Conservation (phyloP, 1,140 invertebrate species). For the Nebria ingens region DNA sequence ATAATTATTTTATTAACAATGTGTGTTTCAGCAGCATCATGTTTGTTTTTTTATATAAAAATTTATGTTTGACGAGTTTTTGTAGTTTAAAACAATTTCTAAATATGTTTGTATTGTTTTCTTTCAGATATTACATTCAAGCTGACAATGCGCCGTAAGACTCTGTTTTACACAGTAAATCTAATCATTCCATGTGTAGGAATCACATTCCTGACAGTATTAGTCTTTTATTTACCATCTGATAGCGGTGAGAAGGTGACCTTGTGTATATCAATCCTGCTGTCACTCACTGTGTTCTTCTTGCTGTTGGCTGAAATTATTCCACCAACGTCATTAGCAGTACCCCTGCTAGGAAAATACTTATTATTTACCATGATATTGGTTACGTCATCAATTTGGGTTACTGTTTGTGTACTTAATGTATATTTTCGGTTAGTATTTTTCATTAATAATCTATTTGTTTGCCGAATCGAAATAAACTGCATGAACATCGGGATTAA, state of each 20-base stretch:
- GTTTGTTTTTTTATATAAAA: too few relatives aligned
- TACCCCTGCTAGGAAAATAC: slow-evolving; percentile 95
- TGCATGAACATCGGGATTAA: too few relatives aligned
- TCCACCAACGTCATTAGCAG: slow-evolving; percentile 91
- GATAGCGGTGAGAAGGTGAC: slow-evolving; percentile 92
- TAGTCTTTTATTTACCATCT: slow-evolving; percentile 93
- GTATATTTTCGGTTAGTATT: slow-evolving; percentile 87
- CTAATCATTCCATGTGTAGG: slow-evolving; percentile 84
- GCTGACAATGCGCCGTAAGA: slow-evolving; percentile 86
- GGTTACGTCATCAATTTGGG: slow-evolving; percentile 92
- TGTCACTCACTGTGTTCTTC: slow-evolving; percentile 98
- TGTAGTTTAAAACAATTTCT: too few relatives aligned
- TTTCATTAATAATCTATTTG: background rate
- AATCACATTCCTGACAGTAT: slow-evolving; percentile 84
- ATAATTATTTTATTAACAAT: too few relatives aligned
- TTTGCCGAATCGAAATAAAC: background rate
- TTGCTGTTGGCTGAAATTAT: slow-evolving; percentile 94
- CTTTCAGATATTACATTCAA: slow-evolving; percentile 88
- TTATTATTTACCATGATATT: slow-evolving; percentile 96
- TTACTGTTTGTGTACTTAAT: slow-evolving; percentile 94
- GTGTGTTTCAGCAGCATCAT: too few relatives aligned
- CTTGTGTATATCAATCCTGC: slow-evolving; percentile 94
- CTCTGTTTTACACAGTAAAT: slow-evolving; percentile 86
- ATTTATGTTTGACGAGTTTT: too few relatives aligned
- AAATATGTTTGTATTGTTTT: slow-evolving; percentile 16